Evolutionary conservation across 35 echinoderm and acorn worm species (phyloP), one percentile per base, ranked within the genome.

Genomic region (Diadema setosum): DNA sequence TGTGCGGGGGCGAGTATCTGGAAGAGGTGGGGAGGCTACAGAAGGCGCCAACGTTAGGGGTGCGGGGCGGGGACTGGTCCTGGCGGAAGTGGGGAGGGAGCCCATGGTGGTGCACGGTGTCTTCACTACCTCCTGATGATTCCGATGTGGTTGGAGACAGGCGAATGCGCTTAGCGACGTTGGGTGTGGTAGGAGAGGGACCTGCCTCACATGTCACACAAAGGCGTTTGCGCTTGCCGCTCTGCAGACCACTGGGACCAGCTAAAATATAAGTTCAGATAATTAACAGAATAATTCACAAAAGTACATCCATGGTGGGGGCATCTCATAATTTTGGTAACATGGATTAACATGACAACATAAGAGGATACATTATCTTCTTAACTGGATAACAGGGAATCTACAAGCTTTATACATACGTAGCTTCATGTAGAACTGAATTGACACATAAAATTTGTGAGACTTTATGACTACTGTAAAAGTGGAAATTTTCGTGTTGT

Each of bases 241-340:
- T 67, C 58, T 82, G 74, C 6, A 90, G 43, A 30, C 91, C 83
- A 91, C 95, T 97, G 6, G 95, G 93, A 21, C 91, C 86, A 65
- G 91, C 95, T 97, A n/a, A n/a, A 2, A n/a, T 20, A 82, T 15
- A 45, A 39, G 32, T 78, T 78, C 5, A 78, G 42, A 78, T 18
- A 24, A 8, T 39, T 18, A 78, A 20, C 6, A 78, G 20, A 7
- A 8, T 7, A 4, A 29, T 39, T 31, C 7, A 31, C 5, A 16
- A 39, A 45, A 24, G 42, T 45, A 20, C 24, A 27, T 30, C 29
- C 39, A 20, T 39, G 29, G 4, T 45, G 18, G 21, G 11, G 50
- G 11, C n/a, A 56, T 16, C 12, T 15, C 18, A n/a, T n/a, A n/a
- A n/a, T n/a, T n/a, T n/a, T n/a, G n/a, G n/a, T n/a, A n/a, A n/a